Percentiles rank a stretch among this genome's conserved stretches.
phyloP scores from a whole-genome alignment of 2,113 vertebrate species.

The Axis porcinus region DNA sequence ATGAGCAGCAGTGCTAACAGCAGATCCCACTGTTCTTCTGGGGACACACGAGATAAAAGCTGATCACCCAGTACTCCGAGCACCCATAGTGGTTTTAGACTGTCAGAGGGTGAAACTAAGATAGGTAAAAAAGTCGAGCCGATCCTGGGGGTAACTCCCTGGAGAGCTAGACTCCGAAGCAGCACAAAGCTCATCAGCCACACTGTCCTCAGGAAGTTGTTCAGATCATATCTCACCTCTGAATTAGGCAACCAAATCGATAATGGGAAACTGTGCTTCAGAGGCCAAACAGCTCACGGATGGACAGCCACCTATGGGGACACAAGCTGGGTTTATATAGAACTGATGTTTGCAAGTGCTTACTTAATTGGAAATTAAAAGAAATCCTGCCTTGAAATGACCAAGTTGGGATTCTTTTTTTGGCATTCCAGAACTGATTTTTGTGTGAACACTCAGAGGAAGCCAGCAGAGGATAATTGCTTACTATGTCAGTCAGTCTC shows the following conservation, averaged over 20 bases:
- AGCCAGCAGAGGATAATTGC: neutral
- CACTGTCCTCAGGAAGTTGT: neutral
- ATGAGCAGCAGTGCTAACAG: neutral
- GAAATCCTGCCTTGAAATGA: neutral
- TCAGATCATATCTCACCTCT: neutral
- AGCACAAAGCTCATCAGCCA: neutral
- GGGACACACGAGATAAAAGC: neutral
- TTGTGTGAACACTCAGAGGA: neutral
- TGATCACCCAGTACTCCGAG: neutral
- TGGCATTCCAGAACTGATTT: neutral
- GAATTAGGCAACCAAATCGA: neutral
- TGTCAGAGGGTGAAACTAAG: neutral
- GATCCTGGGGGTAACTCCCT: neutral
- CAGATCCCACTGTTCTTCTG: neutral
- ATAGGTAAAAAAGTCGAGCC: rapidly evolving
- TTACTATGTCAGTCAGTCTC: neutral
- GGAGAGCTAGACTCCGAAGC: neutral
- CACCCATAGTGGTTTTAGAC: neutral
- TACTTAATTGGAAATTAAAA: neutral
- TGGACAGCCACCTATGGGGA: neutral
- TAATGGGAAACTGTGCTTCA: neutral
- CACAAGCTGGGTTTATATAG: neutral
- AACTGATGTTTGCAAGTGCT: neutral
- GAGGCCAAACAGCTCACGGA: neutral
- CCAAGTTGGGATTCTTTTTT: neutral